phyloP scores from a whole-genome alignment of 2,888 invertebrate genomes.

The Noctua comes region DNA sequence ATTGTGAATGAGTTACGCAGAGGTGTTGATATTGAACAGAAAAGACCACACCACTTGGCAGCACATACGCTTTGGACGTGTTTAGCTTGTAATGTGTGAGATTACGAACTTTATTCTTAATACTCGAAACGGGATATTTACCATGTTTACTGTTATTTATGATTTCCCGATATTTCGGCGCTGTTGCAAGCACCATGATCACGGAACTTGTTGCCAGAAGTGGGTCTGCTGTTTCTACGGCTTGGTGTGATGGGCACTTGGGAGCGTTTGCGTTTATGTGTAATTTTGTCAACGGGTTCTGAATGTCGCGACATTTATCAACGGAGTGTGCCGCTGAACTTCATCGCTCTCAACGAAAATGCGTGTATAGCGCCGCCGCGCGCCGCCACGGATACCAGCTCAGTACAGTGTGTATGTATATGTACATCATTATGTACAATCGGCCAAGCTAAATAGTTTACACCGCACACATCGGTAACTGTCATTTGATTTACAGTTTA shows the following conservation, averaged over 20 bases:
- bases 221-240: not conserved
- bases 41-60: not conserved
- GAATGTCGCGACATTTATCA: slow-evolving; percentile 71
- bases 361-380: slow-evolving; percentile 17
- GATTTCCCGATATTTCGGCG: no score
- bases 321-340: slow-evolving; percentile 39
- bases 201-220: not conserved
- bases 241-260: slow-evolving; percentile 11
- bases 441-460: no score
- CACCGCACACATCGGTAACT: no score
- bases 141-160: no score
- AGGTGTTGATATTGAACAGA: not conserved
- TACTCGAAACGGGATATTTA: no score
- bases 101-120: no score
- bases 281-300: slow-evolving; percentile 76
- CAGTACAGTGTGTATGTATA: not conserved
- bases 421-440: not conserved
- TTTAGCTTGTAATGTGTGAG: not conserved
- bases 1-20: not conserved
- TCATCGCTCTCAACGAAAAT: slow-evolving; percentile 58
- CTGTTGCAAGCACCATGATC: no score
- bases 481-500: no score
- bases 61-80: not conserved
- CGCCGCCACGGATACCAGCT: not conserved
- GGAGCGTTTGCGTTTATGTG: slow-evolving; percentile 72